Percentiles rank a stretch among this genome's conserved stretches.
phyloP scores from a whole-genome alignment of 2,113 vertebrate species.

The Solea solea region DNA sequence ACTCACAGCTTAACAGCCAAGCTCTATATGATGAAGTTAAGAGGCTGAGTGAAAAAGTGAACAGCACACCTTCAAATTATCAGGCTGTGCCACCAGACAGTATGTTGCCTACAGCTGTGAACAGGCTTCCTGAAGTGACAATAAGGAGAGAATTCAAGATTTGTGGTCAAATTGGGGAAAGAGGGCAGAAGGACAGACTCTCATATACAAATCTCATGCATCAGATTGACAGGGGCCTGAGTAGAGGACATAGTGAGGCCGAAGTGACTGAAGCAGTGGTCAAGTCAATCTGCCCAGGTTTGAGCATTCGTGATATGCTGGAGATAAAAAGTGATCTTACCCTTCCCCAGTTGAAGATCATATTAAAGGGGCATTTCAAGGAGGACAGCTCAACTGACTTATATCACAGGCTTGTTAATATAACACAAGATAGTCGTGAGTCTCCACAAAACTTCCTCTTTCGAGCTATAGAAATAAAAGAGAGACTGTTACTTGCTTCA shows the following conservation, averaged over 20 bases:
- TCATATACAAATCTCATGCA: neutral
- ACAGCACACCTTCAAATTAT: too few species aligned
- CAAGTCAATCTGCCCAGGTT: conserved; percentile 20
- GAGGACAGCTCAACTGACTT: too few species aligned
- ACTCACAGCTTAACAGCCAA: too few species aligned
- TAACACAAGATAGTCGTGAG: too few species aligned
- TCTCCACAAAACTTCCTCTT: too few species aligned
- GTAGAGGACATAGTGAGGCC: conserved; percentile 14
- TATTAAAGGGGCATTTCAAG: too few species aligned
- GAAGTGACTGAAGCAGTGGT: conserved; percentile 1
- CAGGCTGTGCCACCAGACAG: too few species aligned
- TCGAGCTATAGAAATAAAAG: too few species aligned
- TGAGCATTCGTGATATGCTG: neutral
- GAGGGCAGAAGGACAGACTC: conserved; percentile 1
- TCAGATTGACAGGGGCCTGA: conserved; percentile 1
- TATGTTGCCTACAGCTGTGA: neutral
- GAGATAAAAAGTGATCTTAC: conserved; percentile 9
- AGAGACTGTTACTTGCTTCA: neutral
- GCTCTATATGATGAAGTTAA: too few species aligned
- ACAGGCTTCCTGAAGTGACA: neutral
- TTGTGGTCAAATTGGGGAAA: neutral
- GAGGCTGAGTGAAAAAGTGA: too few species aligned
- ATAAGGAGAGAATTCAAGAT: neutral
- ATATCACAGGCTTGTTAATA: too few species aligned
- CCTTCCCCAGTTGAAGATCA: too few species aligned